Evolutionary conservation across 2,888 invertebrate species (phyloP).

Genomic region (Pharmacophagus antenor): DNA sequence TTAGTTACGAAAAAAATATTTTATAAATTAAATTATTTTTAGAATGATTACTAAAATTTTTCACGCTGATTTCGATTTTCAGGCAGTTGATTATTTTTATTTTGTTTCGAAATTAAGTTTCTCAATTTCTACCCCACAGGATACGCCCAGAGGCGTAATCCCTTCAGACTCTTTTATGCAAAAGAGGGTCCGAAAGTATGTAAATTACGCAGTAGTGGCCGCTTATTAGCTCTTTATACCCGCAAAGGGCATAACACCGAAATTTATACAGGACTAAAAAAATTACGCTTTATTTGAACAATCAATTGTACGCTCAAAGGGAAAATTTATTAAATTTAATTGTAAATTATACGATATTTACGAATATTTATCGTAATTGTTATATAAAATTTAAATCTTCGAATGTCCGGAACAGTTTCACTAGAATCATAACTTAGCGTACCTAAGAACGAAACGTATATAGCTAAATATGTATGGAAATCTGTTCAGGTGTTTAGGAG

Average conservation of each 20-base stretch:
- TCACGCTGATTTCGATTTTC: not conserved
- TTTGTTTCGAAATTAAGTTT: slow-evolving; percentile 9
- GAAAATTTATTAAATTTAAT: no score
- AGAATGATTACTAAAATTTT: no score
- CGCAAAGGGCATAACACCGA: slow-evolving; percentile 9
- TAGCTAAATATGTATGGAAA: not conserved
- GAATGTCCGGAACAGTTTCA: no score
- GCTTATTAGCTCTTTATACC: slow-evolving; percentile 11
- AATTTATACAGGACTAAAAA: not conserved
- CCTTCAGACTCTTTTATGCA: slow-evolving; percentile 16
- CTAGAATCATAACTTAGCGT: no score
- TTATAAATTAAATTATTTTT: no score
- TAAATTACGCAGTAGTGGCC: slow-evolving; percentile 13
- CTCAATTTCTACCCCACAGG: slow-evolving; percentile 1
- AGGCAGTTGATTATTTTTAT: not conserved
- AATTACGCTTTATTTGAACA: not conserved
- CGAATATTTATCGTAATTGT: no score
- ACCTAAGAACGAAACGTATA: no score
- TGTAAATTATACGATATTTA: no score
- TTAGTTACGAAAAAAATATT: no score
- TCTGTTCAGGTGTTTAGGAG: no score
- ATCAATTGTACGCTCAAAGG: no score
- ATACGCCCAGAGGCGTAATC: slow-evolving; percentile 12
- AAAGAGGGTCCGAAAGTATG: slow-evolving; percentile 21
- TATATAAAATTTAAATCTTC: no score